Base-by-base conservation (phyloP, 2,113 vertebrate species). In the Oreamnos americanus region DNA sequence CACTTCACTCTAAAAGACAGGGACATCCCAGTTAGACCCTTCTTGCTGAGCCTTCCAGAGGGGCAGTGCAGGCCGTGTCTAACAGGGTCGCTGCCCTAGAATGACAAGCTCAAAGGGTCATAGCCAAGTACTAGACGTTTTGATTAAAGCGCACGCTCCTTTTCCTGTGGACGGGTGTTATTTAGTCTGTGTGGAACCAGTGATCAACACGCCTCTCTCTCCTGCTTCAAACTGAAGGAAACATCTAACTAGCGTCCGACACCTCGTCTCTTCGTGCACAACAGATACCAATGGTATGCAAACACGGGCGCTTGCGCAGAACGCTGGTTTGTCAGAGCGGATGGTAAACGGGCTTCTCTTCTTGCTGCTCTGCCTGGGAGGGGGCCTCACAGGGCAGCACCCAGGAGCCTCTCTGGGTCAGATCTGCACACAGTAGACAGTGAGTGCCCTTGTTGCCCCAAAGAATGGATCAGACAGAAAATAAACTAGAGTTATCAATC, bases 91-190 rank as follows among this genome's bases (percentile, higher is more conserved):
- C 74, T 67, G 60, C 97, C 98, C 95, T 91, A 19, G 92, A 98
- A 92, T 55, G 97, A 98, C 98, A 98, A 83, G 97, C 98, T 98
- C 91, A 45, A 98, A 98, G 98, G 98, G 98, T 98, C 98, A 98
- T 71, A 94, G 96, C 94, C 90, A 95, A 98, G 98, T 93, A 90
- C 92, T 71, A 97, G 97, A 92, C 25, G 60, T 87, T 97, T 96
- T 91, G 81, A 97, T 98, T 98, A 97, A 26, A 90, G 97, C 25
- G 84, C 67, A 81, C 81, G 28, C 17, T 36, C 49, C 94, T 98
- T 98, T 98, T 96, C 67, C 92, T 94, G 98, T 89, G 97, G 98
- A 92, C n/a, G 90, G 81, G 92, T 96, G 96, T 3, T 92, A 58
- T 93, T 98, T 94, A 78, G 96, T 96, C 95, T 83, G 57, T 71